Evolutionary conservation across 2,888 invertebrate species (phyloP), one percentile per base, ranked within the genome.

Genomic region (Cyclophora albipunctata): DNA sequence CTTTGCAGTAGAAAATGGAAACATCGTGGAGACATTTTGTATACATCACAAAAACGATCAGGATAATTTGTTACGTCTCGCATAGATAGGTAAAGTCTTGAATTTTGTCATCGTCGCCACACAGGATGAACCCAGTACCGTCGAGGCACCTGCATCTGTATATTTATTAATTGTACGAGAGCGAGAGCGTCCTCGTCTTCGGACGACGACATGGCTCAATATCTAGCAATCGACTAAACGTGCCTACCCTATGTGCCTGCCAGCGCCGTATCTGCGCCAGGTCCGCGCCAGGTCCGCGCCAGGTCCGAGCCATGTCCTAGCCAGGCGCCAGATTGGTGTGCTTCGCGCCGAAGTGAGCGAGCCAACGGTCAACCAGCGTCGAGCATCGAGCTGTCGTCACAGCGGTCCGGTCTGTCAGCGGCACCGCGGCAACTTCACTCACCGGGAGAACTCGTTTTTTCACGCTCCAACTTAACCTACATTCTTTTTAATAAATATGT

Each of bases 301-400:
- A 47, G 47, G 47, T 47, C 47, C 47, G 47, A 41, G 47, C 41
- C 47, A 47, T 47, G 47, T 47, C 47, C 47, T 47, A 34, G 41
- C 41, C 47, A 40, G 47, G 41, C 47, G 47, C 47, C 47, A 47
- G 47, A 47, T 47, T 47, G 47, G 47, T 47, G 47, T 47, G 47
- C 47, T 47, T 47, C 47, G 47, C 47, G 41, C 47, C 47, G n/a
- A n/a, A n/a, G n/a, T n/a, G n/a, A n/a, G n/a, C n/a, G n/a, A n/a
- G n/a, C n/a, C n/a, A n/a, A n/a, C n/a, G n/a, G n/a, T n/a, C n/a
- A n/a, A n/a, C n/a, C n/a, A n/a, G n/a, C n/a, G n/a, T n/a, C n/a
- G n/a, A n/a, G n/a, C n/a, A n/a, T n/a, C n/a, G n/a, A n/a, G n/a
- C n/a, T n/a, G n/a, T n/a, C n/a, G n/a, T n/a, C n/a, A n/a, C n/a